Percentiles rank a stretch among this genome's conserved stretches.
Conservation (phyloP, 2,113 vertebrate species). For the Eurystomus gularis region DNA sequence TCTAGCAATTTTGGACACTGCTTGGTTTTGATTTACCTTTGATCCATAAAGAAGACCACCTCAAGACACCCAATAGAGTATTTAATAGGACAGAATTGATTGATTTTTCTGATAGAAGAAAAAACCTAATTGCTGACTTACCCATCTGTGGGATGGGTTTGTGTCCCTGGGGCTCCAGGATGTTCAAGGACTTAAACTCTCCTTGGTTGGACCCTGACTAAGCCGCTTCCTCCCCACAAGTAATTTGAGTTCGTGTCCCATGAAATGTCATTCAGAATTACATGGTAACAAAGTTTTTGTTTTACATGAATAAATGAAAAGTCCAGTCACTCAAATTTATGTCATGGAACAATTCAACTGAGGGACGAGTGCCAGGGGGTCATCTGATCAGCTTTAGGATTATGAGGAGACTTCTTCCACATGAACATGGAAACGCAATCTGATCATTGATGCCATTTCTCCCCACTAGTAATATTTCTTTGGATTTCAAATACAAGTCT, state of each 20-base stretch:
- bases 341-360: not conserved
- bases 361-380: not conserved
- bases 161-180: not conserved
- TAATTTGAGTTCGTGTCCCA: not conserved
- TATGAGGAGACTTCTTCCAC: not conserved
- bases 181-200: not conserved
- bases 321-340: not conserved
- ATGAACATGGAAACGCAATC: not conserved
- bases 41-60: not conserved
- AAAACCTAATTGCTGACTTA: not conserved
- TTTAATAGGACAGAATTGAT: not conserved
- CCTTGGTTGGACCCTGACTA: not conserved
- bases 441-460: not conserved
- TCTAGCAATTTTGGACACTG: not conserved
- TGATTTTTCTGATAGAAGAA: not conserved
- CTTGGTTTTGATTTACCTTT: not conserved
- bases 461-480: not conserved
- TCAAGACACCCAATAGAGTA: not conserved
- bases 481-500: not conserved
- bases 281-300: not conserved
- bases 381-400: not conserved
- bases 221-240: not conserved
- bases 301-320: not conserved
- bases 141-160: not conserved
- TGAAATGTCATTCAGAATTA: not conserved